These are phyloP conservation scores for Abscondita cerata DNA, from an alignment of 2,888 invertebrate species.

Conservation along the genomic window DNA sequence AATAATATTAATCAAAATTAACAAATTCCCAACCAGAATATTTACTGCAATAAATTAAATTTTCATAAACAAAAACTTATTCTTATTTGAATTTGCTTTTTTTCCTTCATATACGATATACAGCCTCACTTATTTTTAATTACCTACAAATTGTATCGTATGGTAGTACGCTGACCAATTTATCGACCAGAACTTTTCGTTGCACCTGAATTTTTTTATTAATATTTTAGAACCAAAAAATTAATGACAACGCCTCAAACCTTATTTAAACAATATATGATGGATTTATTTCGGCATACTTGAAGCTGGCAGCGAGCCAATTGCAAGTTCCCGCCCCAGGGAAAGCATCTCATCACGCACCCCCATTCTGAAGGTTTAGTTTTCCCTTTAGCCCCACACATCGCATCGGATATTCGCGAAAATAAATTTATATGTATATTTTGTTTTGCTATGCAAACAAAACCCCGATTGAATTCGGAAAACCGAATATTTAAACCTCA, in stretches of 20 bases:
- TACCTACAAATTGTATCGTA: too few species aligned
- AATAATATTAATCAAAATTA: too few species aligned
- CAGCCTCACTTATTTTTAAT: too few species aligned
- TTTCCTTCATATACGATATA: too few species aligned
- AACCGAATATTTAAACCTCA: constrained; percentile 34
- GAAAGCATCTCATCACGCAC: constrained; percentile 41
- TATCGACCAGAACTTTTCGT: too few species aligned
- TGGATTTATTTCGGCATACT: constrained; percentile 38
- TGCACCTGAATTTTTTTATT: too few species aligned
- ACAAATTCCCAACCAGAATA: too few species aligned
- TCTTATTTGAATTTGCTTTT: not conserved
- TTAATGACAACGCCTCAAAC: constrained; percentile 30
- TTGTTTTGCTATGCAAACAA: constrained; percentile 36
- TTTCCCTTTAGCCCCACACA: constrained; percentile 37
- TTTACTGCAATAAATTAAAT: too few species aligned
- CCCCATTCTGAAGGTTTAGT: constrained; percentile 31
- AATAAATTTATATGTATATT: constrained; percentile 41
- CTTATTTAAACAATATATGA: constrained; percentile 37
- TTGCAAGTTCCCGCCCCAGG: constrained; percentile 41
- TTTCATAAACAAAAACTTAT: too few species aligned
- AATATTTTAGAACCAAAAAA: constrained; percentile 23
- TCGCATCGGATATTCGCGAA: constrained; percentile 38
- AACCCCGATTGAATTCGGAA: constrained; percentile 32
- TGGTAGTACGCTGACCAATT: too few species aligned
- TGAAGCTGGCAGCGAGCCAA: constrained; percentile 47